Evolutionary conservation across 2,113 vertebrate genomes (phyloP).

Genomic region (Burhinus bistriatus): DNA sequence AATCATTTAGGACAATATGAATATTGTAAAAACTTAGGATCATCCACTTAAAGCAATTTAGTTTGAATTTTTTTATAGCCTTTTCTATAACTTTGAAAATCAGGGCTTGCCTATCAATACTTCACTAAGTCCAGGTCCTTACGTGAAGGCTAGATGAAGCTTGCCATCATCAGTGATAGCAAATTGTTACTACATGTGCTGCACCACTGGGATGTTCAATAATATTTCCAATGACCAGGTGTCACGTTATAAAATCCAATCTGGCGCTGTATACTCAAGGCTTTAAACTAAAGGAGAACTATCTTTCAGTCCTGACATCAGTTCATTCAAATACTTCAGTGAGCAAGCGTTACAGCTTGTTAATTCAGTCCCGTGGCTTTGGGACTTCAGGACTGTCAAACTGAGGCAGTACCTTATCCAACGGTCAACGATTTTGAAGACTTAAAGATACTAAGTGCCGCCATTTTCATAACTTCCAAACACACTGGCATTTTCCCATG

Average conservation of each 20-base stretch:
- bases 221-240: not conserved
- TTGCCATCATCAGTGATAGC: not conserved
- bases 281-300: not conserved
- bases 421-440: not conserved
- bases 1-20: not conserved
- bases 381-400: not conserved
- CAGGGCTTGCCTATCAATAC: not conserved
- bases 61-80: not conserved
- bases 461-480: not conserved
- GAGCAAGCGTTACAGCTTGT: not conserved
- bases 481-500: fast-evolving
- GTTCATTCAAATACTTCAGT: not conserved
- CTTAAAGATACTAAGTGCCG: not conserved
- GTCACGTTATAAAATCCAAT: not conserved
- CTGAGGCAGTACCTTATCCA: not conserved
- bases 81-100: not conserved
- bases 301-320: not conserved
- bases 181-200: not conserved
- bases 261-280: not conserved
- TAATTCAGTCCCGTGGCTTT: not conserved
- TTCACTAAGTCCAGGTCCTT: not conserved
- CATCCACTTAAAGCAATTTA: not conserved
- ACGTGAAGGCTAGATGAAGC: not conserved
- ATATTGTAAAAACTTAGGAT: not conserved
- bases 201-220: not conserved